phyloP scores from a whole-genome alignment of 2,888 invertebrate species.

The Catonia carolina region DNA sequence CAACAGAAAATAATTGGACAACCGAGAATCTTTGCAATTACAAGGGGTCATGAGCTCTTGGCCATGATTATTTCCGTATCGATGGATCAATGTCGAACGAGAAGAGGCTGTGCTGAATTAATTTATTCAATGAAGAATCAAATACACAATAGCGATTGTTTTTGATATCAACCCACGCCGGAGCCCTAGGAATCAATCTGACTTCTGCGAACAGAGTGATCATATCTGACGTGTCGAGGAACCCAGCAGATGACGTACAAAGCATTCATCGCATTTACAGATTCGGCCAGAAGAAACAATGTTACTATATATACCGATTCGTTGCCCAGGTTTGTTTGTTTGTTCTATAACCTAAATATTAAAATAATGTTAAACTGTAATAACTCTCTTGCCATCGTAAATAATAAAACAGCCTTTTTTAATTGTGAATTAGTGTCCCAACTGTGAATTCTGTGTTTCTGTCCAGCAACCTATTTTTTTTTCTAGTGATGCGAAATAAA shows the following conservation, averaged over 20 bases:
- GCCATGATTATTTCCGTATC: constrained; percentile 81
- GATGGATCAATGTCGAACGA: constrained; percentile 89
- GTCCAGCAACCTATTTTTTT: too few species aligned
- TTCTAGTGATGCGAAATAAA: too few species aligned
- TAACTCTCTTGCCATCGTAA: too few species aligned
- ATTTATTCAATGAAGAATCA: constrained; percentile 75
- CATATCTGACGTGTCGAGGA: constrained; percentile 99
- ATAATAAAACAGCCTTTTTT: too few species aligned
- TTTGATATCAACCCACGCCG: constrained; percentile 93
- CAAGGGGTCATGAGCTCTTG: constrained; percentile 64
- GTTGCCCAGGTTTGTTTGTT: constrained; percentile 68
- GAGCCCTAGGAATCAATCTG: constrained; percentile 94
- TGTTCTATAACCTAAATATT: too few species aligned
- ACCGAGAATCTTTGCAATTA: constrained; percentile 46
- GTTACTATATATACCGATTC: constrained; percentile 93
- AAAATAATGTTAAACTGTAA: too few species aligned
- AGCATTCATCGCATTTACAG: constrained; percentile 97
- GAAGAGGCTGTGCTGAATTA: constrained; percentile 77
- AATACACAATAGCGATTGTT: constrained; percentile 82
- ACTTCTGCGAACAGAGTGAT: constrained; percentile 95
- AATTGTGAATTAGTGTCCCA: too few species aligned
- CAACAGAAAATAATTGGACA: constrained; percentile 55
- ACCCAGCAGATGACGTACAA: constrained; percentile 97
- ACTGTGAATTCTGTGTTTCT: too few species aligned
- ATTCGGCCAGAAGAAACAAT: constrained; percentile 96